A percentile compares a stretch with the other conserved stretches of the same genome.
These are phyloP conservation scores for Bolborhynchus lineola DNA, from an alignment of 2,113 vertebrate species.

Conservation along the genomic window DNA sequence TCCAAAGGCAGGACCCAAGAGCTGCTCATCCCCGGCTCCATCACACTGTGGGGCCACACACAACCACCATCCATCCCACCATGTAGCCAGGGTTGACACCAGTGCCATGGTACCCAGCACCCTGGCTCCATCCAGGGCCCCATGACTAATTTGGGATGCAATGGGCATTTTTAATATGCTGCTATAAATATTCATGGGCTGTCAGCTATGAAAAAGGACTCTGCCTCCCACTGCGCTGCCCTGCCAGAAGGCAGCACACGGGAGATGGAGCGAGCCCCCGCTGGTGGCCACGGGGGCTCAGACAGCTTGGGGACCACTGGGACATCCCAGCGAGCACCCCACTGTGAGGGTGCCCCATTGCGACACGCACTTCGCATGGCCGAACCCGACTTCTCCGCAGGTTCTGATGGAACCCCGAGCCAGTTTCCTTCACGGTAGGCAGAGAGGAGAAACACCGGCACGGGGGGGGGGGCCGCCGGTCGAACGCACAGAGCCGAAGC, in stretches of 20 bases:
- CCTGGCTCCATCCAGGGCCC: not conserved
- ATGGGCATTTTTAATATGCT: slow-evolving; percentile 43
- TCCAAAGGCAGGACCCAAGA: not conserved
- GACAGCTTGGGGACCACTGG: not conserved
- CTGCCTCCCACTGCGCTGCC: not conserved
- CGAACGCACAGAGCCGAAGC: not conserved
- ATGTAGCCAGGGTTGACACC: fast-evolving
- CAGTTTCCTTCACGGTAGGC: fast-evolving
- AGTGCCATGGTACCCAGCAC: not conserved
- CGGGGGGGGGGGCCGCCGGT: not conserved
- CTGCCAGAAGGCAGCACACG: not conserved
- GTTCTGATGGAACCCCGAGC: not conserved
- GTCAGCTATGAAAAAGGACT: slow-evolving; percentile 51
- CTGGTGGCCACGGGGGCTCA: not conserved
- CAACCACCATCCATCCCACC: fast-evolving
- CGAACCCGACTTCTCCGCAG: not conserved
- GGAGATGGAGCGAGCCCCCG: not conserved
- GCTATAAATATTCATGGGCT: slow-evolving; percentile 60
- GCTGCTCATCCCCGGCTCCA: not conserved
- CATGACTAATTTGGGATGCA: slow-evolving; percentile 32
- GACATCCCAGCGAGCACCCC: not conserved
- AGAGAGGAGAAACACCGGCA: fast-evolving
- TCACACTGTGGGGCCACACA: not conserved
- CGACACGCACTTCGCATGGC: not conserved
- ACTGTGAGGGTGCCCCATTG: fast-evolving